Evolutionary conservation across 1,140 invertebrate species (phyloP), one percentile per base, ranked within the genome.

Genomic region (Fopius arisanus): DNA sequence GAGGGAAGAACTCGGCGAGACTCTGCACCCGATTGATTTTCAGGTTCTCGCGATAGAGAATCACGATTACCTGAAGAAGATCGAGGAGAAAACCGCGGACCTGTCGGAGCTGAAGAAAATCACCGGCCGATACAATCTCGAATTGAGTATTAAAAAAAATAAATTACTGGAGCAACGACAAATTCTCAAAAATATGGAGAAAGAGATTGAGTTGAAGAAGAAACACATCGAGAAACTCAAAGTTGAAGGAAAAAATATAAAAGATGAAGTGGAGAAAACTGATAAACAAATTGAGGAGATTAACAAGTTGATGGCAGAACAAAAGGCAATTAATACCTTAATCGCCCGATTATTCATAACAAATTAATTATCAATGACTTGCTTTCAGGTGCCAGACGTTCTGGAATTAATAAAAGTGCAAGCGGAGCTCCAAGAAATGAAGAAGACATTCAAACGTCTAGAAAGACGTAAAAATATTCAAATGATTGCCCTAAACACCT

Each of bases 1-100:
- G 2, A 89, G 88, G 66, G 79, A 84, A 33, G 87, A 89, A 78
- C 62, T 90, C 3, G 89, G 88, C 14, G 88, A 89, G 71, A 84
- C 79, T 72, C 73, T 91, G 19, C 78, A 86, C 72, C 80, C 86
- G 0, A 85, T 91, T 9, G 90, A 91, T 70, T 91, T 90, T 75
- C 85, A 91, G 51, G 89, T 90, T 78, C 74, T 90, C 4, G 83
- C 84, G 43, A 90, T 91, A n/a, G 88, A 90, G 74, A 90, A 90
- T 77, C 72, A 85, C 12, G 84, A 89, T 75, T 87, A 85, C 62
- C 26, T 81, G 21, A 78, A 83, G 41, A 81, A 84, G 1, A 89
- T 90, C 67, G 86, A 90, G 0, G 80, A 84, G 2, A 90, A 90
- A 73, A 78, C 85, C 37, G 78, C 81, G 3, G 83, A 87, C 59